These are phyloP conservation scores for Podarcis siculus DNA, from an alignment of 2,797 vertebrate species.

Conservation along the genomic window DNA sequence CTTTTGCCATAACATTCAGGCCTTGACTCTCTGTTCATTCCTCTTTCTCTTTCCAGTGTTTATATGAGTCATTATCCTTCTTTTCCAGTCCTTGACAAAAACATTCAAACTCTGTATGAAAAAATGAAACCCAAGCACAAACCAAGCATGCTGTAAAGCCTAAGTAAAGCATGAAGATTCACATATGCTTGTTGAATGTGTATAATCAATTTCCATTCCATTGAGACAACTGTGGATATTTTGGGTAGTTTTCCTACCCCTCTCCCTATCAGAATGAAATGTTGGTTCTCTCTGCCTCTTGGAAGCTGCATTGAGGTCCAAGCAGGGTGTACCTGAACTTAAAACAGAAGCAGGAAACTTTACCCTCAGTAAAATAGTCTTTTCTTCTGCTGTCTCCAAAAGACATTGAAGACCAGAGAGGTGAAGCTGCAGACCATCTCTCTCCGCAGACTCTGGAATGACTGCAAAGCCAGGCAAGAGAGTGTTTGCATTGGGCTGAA, in stretches of 20 bases:
- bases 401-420: neutral
- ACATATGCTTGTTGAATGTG: neutral
- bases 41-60: conserved; percentile 16
- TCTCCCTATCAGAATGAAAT: neutral
- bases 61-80: conserved; percentile 19
- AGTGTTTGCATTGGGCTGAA: neutral
- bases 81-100: neutral
- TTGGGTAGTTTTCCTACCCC: neutral
- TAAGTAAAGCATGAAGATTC: neutral
- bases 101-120: neutral
- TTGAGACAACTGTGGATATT: neutral
- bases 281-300: neutral
- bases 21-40: neutral
- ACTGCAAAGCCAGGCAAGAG: neutral
- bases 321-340: neutral
- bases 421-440: neutral
- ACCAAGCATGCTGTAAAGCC: neutral
- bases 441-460: conserved; percentile 13
- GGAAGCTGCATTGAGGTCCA: neutral
- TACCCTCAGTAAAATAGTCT: neutral
- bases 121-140: neutral
- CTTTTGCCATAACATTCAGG: neutral
- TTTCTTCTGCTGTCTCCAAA: neutral
- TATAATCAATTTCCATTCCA: neutral
- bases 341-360: neutral